Conservation (phyloP, 1,140 invertebrate species). For the Rhysida immarginata region DNA sequence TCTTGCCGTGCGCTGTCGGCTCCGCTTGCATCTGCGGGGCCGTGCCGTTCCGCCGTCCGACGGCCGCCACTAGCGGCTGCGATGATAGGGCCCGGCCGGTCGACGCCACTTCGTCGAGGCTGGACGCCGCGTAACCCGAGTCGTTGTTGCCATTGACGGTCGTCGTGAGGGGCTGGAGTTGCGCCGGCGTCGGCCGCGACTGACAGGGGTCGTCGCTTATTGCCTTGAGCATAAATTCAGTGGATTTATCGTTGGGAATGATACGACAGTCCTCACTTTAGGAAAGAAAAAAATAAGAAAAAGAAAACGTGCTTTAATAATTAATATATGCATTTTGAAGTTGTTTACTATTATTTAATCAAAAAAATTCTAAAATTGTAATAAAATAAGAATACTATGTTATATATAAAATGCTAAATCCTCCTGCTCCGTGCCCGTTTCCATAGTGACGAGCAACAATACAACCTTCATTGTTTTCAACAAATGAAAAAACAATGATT, state of each 20-base stretch:
- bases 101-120: background rate
- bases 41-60: slow-evolving; percentile 8
- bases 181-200: slow-evolving; percentile 9
- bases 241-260: slow-evolving; percentile 75
- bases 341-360: no score
- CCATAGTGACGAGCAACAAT: no score
- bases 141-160: background rate
- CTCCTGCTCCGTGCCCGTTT: no score
- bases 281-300: background rate
- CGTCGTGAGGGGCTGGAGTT: slow-evolving; percentile 7
- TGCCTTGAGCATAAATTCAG: slow-evolving; percentile 70
- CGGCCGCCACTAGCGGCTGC: background rate
- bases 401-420: no score
- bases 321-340: no score
- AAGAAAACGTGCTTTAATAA: no score
- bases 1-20: slow-evolving; percentile 9
- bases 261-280: slow-evolving; percentile 51
- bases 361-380: no score
- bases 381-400: no score
- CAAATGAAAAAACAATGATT: no score
- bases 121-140: background rate
- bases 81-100: background rate
- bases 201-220: slow-evolving; percentile 47
- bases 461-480: no score
- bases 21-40: background rate